Base-by-base conservation (phyloP, 1,140 invertebrate genomes). In the Drosophila obscura region DNA sequence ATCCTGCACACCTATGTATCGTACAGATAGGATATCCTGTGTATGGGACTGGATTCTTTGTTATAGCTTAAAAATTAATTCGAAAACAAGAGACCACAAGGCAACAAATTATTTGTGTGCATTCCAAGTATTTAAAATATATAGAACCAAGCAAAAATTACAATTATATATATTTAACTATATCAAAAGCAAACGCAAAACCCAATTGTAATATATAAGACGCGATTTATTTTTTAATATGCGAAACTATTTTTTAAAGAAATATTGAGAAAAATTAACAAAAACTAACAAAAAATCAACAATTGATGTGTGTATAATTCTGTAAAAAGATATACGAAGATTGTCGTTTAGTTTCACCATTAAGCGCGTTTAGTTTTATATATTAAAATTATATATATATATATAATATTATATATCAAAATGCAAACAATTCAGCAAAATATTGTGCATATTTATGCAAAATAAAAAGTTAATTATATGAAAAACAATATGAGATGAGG, bases 51-150 rank as follows among this genome's bases (percentile, higher is more conserved):
- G 56, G 64, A 35, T 60, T 73, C 58, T 61, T 79, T 83, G 72
- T 83, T 83, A 67, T 78, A 75, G 67, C 71, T 62, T 77, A 65
- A 46, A 39, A 63, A 61, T 58, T 67, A 71, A 80, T 83, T 83
- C 55, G 48, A 71, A 73, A 64, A 68, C 61, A 59, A 48, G 48
- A 66, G 39, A 57, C 60, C 55, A 64, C 56, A 60, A 60, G 72
- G 67, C 59, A 60, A 62, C 48, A 85, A 88, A 78, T 63, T 88
- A 80, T 83, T 73, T 88, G 77, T 87, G 67, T 73, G 83, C 83
- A 88, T 88, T 88, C 83, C 83, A 88, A 80, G 79, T 88, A 88
- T 88, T 88, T 88, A 62, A 83, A 80, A 84, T 73, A 84, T 77
- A 63, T 64, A 72, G 39, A 59, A 68, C 28, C 41, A 52, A 58